Conservation (phyloP, 2,113 vertebrate species). For the Labeo catla region DNA sequence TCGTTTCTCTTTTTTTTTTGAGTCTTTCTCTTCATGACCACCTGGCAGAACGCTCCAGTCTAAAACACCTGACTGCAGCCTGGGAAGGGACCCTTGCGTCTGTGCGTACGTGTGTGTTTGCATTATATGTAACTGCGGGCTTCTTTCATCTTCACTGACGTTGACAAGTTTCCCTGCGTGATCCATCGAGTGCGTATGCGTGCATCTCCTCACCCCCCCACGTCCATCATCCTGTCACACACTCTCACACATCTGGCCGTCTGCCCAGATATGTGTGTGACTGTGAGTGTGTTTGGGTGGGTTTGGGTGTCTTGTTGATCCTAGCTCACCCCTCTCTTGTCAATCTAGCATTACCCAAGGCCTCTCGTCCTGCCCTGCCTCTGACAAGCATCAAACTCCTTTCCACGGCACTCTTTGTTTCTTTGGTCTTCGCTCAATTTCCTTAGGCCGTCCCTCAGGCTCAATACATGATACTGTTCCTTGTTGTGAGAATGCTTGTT, state of each 20-base stretch:
- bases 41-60: conserved; percentile 62
- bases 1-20: background rate
- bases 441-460: conserved; percentile 53
- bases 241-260: conserved; percentile 35
- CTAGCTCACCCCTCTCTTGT: conserved; percentile 49
- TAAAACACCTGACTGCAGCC: conserved; percentile 43
- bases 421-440: conserved; percentile 46
- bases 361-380: conserved; percentile 59
- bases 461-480: conserved; percentile 57
- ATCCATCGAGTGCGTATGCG: conserved; percentile 1
- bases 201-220: background rate
- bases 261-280: conserved; percentile 44
- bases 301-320: conserved; percentile 46
- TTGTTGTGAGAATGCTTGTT: conserved; percentile 49
- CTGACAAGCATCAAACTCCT: conserved; percentile 60
- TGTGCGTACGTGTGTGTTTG: background rate
- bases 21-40: conserved; percentile 43
- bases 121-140: background rate
- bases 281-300: conserved; percentile 57
- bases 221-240: conserved; percentile 37
- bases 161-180: conserved; percentile 29
- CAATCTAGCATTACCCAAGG: conserved; percentile 52
- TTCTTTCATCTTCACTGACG: conserved; percentile 40
- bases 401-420: conserved; percentile 48
- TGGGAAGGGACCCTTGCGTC: conserved; percentile 48